Conservation (phyloP, 2,113 vertebrate genomes). For the Odontophorus gujanensis region DNA sequence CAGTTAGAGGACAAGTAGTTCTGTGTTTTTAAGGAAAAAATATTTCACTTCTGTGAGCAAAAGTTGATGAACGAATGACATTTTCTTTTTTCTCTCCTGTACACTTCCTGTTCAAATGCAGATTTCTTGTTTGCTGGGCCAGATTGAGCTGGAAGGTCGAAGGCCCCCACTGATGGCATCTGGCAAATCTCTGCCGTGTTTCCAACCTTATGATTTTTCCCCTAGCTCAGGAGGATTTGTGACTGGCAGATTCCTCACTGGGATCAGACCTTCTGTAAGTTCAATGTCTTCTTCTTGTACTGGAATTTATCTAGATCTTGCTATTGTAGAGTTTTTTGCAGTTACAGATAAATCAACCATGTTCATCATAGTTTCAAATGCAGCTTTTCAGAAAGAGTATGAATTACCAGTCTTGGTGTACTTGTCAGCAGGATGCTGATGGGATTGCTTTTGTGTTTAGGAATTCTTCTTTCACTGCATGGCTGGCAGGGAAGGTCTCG, state of each 20-base stretch:
- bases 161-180: constrained; percentile 96
- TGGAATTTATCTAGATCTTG: neutral
- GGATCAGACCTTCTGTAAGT: constrained; percentile 92
- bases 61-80: neutral
- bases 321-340: neutral
- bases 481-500: constrained; percentile 96
- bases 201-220: constrained; percentile 90
- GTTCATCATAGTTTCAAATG: neutral
- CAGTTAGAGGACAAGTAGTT: rapidly evolving
- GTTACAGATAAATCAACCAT: neutral
- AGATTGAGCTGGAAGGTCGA: constrained; percentile 96
- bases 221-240: constrained; percentile 94
- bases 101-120: constrained; percentile 27
- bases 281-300: neutral
- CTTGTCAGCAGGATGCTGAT: neutral
- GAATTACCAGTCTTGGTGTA: neutral
- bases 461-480: constrained; percentile 99
- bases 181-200: constrained; percentile 95
- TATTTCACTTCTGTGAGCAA: neutral
- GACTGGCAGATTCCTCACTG: constrained; percentile 94
- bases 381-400: neutral
- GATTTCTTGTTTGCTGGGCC: constrained; percentile 97
- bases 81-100: neutral
- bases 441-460: constrained; percentile 71
- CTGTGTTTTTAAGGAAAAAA: neutral